Conservation (phyloP, 1,140 invertebrate species). For the Chironomus tepperi region DNA sequence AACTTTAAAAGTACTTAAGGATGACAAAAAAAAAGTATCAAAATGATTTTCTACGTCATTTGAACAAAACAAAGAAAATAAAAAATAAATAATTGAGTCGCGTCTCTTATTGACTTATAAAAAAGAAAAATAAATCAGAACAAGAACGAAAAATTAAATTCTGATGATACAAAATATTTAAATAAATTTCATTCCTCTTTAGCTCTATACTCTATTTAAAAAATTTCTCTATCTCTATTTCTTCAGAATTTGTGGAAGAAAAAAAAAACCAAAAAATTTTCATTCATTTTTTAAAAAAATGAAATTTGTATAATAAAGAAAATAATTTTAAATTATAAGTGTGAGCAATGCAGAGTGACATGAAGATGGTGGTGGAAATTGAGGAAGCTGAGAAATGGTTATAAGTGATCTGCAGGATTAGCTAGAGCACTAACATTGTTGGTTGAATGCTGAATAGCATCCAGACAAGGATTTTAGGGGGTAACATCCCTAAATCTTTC, state of each 20-base stretch:
- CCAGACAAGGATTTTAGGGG: too few relatives aligned
- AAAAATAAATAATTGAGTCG: conserved; percentile 5
- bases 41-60: too few relatives aligned
- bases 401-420: too few relatives aligned
- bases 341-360: not conserved
- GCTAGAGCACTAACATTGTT: too few relatives aligned
- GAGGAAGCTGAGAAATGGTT: too few relatives aligned
- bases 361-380: too few relatives aligned
- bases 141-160: not conserved
- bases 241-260: not conserved
- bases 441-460: too few relatives aligned
- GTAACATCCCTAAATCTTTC: too few relatives aligned
- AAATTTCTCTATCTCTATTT: not conserved
- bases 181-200: not conserved
- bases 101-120: conserved; percentile 1
- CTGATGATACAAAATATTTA: not conserved
- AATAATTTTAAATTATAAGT: conserved; percentile 6
- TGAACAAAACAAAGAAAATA: not conserved
- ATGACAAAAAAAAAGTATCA: too few relatives aligned
- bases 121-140: not conserved
- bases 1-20: too few relatives aligned
- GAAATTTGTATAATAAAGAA: not conserved
- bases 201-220: not conserved
- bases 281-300: too few relatives aligned
- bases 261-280: not conserved